Percentiles rank a stretch among this genome's conserved stretches.
phyloP scores from a whole-genome alignment of 1,140 invertebrate genomes.

The Andricus grossulariae region DNA sequence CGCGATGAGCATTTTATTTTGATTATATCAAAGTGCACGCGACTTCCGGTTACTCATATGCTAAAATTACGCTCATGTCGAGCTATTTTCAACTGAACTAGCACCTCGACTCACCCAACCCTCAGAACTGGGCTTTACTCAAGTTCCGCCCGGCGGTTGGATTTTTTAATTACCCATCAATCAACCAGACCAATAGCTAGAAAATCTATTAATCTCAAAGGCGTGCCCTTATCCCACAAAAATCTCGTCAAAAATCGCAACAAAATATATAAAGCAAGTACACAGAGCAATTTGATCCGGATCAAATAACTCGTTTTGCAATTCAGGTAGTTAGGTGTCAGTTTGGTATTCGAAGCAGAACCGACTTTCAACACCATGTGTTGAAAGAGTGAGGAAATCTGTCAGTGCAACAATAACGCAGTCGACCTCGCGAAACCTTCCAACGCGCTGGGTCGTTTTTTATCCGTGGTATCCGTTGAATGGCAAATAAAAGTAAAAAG shows the following conservation, averaged over 20 bases:
- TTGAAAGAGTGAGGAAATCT: not conserved
- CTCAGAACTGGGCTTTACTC: too few species aligned
- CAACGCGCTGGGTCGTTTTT: slow-evolving; percentile 16
- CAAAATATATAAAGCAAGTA: not conserved
- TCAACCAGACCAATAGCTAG: too few species aligned
- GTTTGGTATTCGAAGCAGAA: not conserved
- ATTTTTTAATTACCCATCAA: too few species aligned
- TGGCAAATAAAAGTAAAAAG: not conserved
- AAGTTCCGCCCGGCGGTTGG: too few species aligned
- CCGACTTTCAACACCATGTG: not conserved
- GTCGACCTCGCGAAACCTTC: slow-evolving; percentile 14
- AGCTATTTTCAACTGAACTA: too few species aligned
- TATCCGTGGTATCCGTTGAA: slow-evolving; percentile 19
- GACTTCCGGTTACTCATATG: not conserved
- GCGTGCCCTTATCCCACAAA: too few species aligned
- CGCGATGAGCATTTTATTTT: slow-evolving; percentile 17
- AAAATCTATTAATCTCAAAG: too few species aligned
- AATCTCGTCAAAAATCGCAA: not conserved
- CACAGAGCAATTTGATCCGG: not conserved
- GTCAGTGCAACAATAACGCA: slow-evolving; percentile 17
- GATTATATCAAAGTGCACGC: not conserved
- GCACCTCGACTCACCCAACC: too few species aligned
- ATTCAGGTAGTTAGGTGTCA: slow-evolving; percentile 13
- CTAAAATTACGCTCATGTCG: not conserved
- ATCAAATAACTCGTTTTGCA: slow-evolving; percentile 13